Evolutionary conservation across 2,113 vertebrate genomes (phyloP), one percentile per base, ranked within the genome.

Genomic region (Ictalurus punctatus): DNA sequence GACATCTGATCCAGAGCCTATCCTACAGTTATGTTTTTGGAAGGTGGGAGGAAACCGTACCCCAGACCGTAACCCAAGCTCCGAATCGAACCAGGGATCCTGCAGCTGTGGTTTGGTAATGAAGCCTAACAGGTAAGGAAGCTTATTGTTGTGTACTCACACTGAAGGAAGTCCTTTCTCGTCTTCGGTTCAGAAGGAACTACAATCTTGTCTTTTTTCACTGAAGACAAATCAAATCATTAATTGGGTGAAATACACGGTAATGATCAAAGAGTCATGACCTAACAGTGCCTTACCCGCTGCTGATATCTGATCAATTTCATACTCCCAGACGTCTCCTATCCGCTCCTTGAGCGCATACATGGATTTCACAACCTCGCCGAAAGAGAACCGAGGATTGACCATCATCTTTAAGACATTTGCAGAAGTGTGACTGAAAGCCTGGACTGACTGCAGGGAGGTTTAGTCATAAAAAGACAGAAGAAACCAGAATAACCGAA

Each of bases 361-460:
- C 48, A 86, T 56, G 34, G 88, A 89, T 30, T 89, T 89, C 37
- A 89, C 71, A 58, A 87, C 21, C 54, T 89, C 88, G 16, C 90
- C 90, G 34, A 89, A 89, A 4, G 88, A 89, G 76, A 91, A 89
- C 76, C 86, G 76, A n/a, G 67, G 67, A 7, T 89, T 89, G 25
- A 69, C 21, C 0, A 37, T 63, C 52, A 78, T 81, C 21, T 63
- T 76, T 40, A 23, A 17, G 34, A 86, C 21, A 34, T 87, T 78
- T 16, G 58, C 58, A 25, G n/a, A 74, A 67, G 37, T 65, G 23
- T 59, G 37, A 82, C n/a, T 37, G 52, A n/a, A 73, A 34, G 85
- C 84, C 44, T 89, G 71, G 2, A 48, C 58, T 40, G 71, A 52
- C 87, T 86, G 52, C 44, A 58, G 34, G n/a, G 25, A 69, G 37